A percentile compares a stretch with the other conserved stretches of the same genome.
Evolutionary conservation across 2,888 invertebrate genomes (phyloP).

Genomic region (Eupithecia vulgata): DNA sequence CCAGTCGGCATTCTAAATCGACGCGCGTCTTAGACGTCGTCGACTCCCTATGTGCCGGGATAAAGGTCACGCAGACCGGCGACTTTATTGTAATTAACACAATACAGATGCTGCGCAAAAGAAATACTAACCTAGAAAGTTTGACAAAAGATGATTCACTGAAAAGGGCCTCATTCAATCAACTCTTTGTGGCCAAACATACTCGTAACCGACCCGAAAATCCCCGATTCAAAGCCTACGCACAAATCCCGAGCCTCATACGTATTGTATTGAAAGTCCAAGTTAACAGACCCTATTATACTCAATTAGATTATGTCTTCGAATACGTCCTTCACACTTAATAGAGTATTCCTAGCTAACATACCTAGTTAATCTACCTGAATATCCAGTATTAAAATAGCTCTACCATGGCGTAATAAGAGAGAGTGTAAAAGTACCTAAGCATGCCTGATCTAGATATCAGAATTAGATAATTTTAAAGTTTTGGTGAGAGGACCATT

Average conservation of each 20-base stretch:
- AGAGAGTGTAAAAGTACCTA: not conserved
- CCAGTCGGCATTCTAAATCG: conserved; percentile 73
- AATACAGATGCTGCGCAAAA: not conserved
- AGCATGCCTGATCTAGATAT: not conserved
- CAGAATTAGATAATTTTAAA: not conserved
- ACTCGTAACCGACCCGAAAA: conserved; percentile 10
- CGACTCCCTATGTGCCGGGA: conserved; percentile 46
- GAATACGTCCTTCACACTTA: not conserved
- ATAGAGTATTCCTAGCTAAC: not conserved
- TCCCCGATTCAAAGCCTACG: conserved; percentile 3
- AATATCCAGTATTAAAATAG: not conserved
- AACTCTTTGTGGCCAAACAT: conserved; percentile 9
- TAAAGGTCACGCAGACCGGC: conserved; percentile 42
- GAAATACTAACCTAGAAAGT: not conserved
- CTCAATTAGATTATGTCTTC: not conserved
- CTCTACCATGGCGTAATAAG: not conserved
- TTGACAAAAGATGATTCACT: conserved; percentile 12
- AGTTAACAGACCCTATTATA: conserved; percentile 10
- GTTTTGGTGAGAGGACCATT: not conserved
- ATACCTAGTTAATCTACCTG: not conserved
- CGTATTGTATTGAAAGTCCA: conserved; percentile 12
- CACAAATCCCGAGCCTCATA: not conserved
- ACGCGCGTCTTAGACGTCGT: conserved; percentile 61
- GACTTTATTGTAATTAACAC: conserved; percentile 16
- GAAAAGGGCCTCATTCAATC: conserved; percentile 10